A percentile compares a stretch with the other conserved stretches of the same genome.
These are phyloP conservation scores for Pristiophorus japonicus DNA, from an alignment of 2,113 vertebrate genomes.

Conservation along the genomic window DNA sequence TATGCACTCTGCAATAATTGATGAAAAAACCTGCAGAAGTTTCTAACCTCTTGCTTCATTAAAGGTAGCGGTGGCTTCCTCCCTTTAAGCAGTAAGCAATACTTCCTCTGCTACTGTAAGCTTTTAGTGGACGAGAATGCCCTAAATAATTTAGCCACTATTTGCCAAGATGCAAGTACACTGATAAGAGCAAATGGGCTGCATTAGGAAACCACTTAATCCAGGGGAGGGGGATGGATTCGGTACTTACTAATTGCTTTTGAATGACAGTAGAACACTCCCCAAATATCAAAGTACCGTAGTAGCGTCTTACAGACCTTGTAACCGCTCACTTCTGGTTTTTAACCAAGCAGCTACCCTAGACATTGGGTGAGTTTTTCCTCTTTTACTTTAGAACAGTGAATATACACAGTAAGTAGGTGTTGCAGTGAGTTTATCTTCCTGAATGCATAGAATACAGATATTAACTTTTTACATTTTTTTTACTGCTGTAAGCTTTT, in stretches of 20 bases:
- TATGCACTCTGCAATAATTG: not conserved
- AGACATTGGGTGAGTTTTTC: constrained; percentile 12
- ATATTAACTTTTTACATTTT: not conserved
- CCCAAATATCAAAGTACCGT: constrained; percentile 51
- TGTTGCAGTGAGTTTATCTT: not conserved
- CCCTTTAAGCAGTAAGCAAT: constrained; percentile 58
- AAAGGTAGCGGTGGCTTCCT: constrained; percentile 48
- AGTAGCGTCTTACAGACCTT: not conserved
- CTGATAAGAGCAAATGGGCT: constrained; percentile 87
- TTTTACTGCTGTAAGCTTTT: not conserved
- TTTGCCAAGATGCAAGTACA: constrained; percentile 61
- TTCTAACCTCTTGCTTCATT: constrained; percentile 46
- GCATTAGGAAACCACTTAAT: constrained; percentile 52
- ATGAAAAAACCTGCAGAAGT: not conserved
- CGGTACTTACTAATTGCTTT: constrained; percentile 68
- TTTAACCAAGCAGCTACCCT: constrained; percentile 16
- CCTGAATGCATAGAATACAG: not conserved
- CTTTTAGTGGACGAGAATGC: constrained; percentile 73
- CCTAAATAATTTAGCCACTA: constrained; percentile 93
- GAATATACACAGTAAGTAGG: not conserved
- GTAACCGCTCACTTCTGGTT: not conserved
- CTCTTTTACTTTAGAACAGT: not conserved
- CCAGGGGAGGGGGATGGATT: constrained; percentile 43
- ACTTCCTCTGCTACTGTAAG: constrained; percentile 51
- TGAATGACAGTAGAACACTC: constrained; percentile 68